Base-by-base conservation (phyloP, 2,888 invertebrate genomes). In the Chironomus tentans region DNA sequence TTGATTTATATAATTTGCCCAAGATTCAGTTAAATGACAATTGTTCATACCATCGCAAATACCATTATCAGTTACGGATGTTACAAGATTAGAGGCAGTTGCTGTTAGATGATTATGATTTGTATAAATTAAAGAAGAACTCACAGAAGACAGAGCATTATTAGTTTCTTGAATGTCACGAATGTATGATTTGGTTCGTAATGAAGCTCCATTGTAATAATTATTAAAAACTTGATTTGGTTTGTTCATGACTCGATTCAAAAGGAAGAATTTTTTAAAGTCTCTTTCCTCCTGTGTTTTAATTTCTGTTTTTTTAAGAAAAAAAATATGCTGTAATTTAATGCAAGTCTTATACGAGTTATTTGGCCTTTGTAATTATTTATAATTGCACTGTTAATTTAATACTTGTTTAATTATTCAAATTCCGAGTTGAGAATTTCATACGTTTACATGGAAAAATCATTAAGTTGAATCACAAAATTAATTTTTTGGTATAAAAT, bases 21-120 rank as follows among this genome's bases (percentile, higher is more conserved):
- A 70, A 48, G 70, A 10, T 13, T 70, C 70, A 21, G 70, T 56
- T n/a, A 71, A 28, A 50, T 71, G 71, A 71, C 71, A 71, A 50
- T 56, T 71, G n/a, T 71, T 56, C 48, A 71, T 50, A 13, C 22
- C 50, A 12, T 71, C 71, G 56, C 71, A 71, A 50, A 71, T 48
- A 46, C 71, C 56, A 56, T 24, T 50, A 13, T 71, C 71, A 15
- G 10, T 24, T 15, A 38, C 7, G 38, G 38, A 38, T 38, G 38
- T 10, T 10, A 38, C 38, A 38, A 38, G 38, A 38, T 38, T 10
- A 38, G 38, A 38, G 38, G 38, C 38, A 4, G 38, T 38, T 38
- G 38, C 10, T 38, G 10, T 38, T 2, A 10, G 38, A 38, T 38
- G 38, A 38, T 2, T 38, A 2, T 38, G 38, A 38, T 38, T 38